Evolutionary conservation across 2,113 vertebrate species (phyloP).

Genomic region (Myotis yumanensis): DNA sequence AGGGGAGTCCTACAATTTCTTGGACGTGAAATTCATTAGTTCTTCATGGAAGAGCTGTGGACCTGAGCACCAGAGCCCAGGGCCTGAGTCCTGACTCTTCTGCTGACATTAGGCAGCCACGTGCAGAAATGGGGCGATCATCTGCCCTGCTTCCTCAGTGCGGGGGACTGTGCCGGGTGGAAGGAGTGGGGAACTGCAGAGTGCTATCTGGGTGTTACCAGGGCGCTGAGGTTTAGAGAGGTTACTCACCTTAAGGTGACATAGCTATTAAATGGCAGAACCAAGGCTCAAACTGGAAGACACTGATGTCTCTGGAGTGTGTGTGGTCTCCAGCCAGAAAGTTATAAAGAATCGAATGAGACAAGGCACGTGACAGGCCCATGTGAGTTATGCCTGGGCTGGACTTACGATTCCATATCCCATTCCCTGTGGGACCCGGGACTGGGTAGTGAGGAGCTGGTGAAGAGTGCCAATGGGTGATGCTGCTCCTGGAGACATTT

Average conservation of each 20-base stretch:
- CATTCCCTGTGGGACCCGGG: background rate
- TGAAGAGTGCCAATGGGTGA: background rate
- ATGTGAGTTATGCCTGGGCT: conserved; percentile 16
- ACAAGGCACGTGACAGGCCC: background rate
- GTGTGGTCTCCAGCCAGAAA: background rate
- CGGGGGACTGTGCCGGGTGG: background rate
- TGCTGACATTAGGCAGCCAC: background rate
- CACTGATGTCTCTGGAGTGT: background rate
- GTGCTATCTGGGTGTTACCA: background rate
- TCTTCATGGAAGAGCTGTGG: background rate
- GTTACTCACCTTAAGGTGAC: background rate
- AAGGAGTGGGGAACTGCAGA: background rate
- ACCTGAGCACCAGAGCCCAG: background rate
- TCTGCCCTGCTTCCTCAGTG: background rate
- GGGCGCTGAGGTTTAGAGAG: background rate
- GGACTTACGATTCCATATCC: background rate
- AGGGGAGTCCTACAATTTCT: background rate
- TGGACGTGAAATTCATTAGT: conserved; percentile 23
- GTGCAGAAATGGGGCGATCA: background rate
- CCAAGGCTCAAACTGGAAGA: background rate
- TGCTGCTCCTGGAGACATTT: background rate
- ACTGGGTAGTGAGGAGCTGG: background rate
- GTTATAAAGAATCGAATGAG: background rate
- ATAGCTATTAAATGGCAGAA: background rate
- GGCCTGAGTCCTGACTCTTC: background rate